Evolutionary conservation across 2,113 vertebrate species (phyloP).

Genomic region (Microcebus lehilahytsara): DNA sequence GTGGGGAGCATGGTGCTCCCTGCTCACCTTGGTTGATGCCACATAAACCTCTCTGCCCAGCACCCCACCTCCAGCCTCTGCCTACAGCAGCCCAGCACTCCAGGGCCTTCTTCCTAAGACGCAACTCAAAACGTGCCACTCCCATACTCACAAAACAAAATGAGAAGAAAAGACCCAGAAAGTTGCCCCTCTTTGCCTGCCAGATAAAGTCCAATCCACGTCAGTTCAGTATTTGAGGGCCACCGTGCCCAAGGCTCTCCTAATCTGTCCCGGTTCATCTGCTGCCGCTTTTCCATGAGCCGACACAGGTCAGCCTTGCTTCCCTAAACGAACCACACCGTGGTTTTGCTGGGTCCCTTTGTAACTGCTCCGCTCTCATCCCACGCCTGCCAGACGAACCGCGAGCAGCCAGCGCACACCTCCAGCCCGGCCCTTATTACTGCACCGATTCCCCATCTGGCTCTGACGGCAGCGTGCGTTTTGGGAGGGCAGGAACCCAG

Average conservation of each 20-base stretch:
- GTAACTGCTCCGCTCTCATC: not conserved
- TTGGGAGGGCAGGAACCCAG: not conserved
- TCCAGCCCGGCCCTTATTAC: not conserved
- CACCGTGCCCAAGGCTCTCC: fast-evolving
- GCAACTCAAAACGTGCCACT: not conserved
- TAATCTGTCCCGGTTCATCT: fast-evolving
- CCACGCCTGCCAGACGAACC: fast-evolving
- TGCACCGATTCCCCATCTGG: fast-evolving
- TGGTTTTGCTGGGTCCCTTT: not conserved
- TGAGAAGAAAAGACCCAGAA: no score
- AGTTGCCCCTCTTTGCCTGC: not conserved
- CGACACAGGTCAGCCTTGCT: fast-evolving
- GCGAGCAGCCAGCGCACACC: fast-evolving
- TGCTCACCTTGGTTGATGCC: fast-evolving
- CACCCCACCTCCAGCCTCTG: fast-evolving
- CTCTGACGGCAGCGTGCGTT: fast-evolving
- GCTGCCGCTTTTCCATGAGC: no score
- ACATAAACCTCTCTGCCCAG: fast-evolving
- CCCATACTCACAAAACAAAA: not conserved
- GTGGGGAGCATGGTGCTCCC: fast-evolving
- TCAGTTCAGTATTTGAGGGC: not conserved
- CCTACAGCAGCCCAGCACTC: not conserved
- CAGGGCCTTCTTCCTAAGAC: not conserved
- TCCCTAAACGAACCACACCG: fast-evolving
- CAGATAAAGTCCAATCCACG: not conserved